phyloP scores from a whole-genome alignment of 2,888 invertebrate genomes.

The Phlogophora meticulosa region DNA sequence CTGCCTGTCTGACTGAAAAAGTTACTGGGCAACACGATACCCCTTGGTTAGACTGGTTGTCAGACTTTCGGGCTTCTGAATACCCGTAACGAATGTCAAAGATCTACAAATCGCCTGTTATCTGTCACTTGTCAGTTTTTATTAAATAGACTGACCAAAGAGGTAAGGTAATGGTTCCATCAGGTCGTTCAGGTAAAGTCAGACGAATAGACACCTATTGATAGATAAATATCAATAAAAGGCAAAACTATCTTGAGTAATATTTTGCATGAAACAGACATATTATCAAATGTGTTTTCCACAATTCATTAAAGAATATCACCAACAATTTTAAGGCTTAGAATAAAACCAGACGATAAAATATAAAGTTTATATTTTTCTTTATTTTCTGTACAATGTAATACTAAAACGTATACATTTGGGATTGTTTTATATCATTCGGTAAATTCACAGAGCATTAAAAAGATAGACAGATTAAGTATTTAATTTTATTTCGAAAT shows the following conservation, averaged over 20 bases:
- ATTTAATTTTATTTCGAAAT: not conserved
- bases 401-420: slow-evolving; percentile 89
- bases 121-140: too few relatives aligned
- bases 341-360: slow-evolving; percentile 58
- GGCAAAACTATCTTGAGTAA: not conserved
- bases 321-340: slow-evolving; percentile 32
- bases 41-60: too few relatives aligned
- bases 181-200: too few relatives aligned
- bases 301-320: slow-evolving; percentile 15
- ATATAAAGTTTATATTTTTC: slow-evolving; percentile 62
- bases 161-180: too few relatives aligned
- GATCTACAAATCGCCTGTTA: too few relatives aligned
- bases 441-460: slow-evolving; percentile 27
- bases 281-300: not conserved
- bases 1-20: too few relatives aligned
- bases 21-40: too few relatives aligned
- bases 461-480: not conserved
- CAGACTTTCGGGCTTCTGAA: too few relatives aligned
- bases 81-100: too few relatives aligned
- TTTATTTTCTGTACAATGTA: slow-evolving; percentile 76
- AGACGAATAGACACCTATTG: not conserved
- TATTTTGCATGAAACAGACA: slow-evolving; percentile 13
- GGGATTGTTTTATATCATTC: slow-evolving; percentile 47
- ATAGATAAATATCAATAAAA: not conserved
- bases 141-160: too few relatives aligned